These are phyloP conservation scores for Heliocidaris erythrogramma DNA, from an alignment of 35 echinoderm and acorn worm species.

Conservation along the genomic window DNA sequence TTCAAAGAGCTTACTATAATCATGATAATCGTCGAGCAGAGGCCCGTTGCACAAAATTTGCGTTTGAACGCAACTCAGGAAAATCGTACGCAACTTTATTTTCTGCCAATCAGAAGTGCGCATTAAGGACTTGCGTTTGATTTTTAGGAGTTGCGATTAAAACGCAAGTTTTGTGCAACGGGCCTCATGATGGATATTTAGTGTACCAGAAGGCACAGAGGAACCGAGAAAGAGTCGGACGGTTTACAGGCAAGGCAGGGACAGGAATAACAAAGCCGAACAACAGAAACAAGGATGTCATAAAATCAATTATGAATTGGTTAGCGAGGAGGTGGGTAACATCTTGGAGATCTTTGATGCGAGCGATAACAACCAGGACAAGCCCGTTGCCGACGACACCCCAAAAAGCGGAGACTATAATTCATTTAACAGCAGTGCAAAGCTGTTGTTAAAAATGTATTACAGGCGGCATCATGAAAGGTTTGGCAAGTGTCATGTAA, in stretches of 20 bases:
- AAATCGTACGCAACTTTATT: too few species aligned
- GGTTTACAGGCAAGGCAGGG: background rate
- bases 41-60: too few species aligned
- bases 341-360: background rate
- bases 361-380: constrained; percentile 27
- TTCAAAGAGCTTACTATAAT: constrained; percentile 58
- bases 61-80: too few species aligned
- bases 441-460: too few species aligned
- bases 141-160: too few species aligned
- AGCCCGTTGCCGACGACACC: constrained; percentile 52
- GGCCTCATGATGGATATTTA: constrained; percentile 62
- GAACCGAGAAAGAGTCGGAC: constrained; percentile 19
- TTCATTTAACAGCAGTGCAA: too few species aligned
- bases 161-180: too few species aligned
- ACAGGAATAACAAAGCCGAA: constrained; percentile 34
- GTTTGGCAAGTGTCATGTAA: too few species aligned
- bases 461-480: too few species aligned
- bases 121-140: too few species aligned
- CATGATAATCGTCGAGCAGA: constrained; percentile 57
- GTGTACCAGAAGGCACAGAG: constrained; percentile 70
- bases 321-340: constrained; percentile 65
- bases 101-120: too few species aligned
- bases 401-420: background rate
- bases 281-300: constrained; percentile 54
- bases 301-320: constrained; percentile 67